A percentile compares a stretch with the other conserved stretches of the same genome.
phyloP scores from a whole-genome alignment of 2,113 vertebrate species.

The Eptesicus fuscus region DNA sequence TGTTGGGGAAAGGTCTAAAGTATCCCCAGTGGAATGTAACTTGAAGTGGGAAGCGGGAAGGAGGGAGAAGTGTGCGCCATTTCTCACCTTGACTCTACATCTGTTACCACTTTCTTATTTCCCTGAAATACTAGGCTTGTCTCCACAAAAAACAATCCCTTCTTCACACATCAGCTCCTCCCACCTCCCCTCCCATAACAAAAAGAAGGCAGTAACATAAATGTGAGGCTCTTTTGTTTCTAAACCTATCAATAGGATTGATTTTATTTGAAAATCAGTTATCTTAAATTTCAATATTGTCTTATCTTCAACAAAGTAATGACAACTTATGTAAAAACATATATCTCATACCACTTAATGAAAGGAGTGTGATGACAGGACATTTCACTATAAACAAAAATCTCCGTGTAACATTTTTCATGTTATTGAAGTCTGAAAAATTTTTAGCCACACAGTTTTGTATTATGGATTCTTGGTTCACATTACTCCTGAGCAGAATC shows the following conservation, averaged over 20 bases:
- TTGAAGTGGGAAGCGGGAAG: constrained; percentile 71
- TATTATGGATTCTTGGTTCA: not conserved
- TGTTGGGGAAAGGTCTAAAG: constrained; percentile 65
- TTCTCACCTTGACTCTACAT: constrained; percentile 77
- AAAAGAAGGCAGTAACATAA: constrained; percentile 33
- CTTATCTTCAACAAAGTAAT: constrained; percentile 34
- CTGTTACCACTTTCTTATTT: constrained; percentile 77
- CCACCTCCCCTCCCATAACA: constrained; percentile 19
- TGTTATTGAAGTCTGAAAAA: constrained; percentile 1
- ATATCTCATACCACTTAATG: not conserved
- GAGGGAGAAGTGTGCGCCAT: constrained; percentile 53
- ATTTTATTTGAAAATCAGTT: constrained; percentile 36
- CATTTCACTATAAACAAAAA: constrained; percentile 42
- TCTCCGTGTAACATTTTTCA: not conserved
- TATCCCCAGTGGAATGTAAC: constrained; percentile 73
- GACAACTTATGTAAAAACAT: constrained; percentile 27
- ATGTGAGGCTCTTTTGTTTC: constrained; percentile 62
- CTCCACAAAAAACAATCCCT: constrained; percentile 74
- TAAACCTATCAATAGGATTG: constrained; percentile 46
- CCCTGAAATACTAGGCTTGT: constrained; percentile 73
- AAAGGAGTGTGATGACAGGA: not conserved
- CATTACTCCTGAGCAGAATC: not conserved
- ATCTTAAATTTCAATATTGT: constrained; percentile 44
- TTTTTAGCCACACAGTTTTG: not conserved
- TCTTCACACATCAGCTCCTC: constrained; percentile 47